These are phyloP conservation scores for Trematomus bernacchii DNA, from an alignment of 2,797 vertebrate genomes.

Conservation along the genomic window DNA sequence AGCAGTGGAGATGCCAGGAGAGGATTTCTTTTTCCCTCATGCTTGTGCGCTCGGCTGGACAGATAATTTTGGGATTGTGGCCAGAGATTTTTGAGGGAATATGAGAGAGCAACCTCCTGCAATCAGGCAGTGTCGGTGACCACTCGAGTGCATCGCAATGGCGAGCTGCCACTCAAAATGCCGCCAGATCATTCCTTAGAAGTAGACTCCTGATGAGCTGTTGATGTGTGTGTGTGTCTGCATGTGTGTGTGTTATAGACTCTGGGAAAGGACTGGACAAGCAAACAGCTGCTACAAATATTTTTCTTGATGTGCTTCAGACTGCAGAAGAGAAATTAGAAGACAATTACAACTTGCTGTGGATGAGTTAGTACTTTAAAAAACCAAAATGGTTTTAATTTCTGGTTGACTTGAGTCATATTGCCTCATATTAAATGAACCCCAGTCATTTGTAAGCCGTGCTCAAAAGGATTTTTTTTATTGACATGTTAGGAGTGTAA, in stretches of 20 bases:
- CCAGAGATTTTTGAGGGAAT: slow-evolving; percentile 71
- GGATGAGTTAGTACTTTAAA: slow-evolving; percentile 23
- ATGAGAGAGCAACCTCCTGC: slow-evolving; percentile 73
- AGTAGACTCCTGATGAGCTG: slow-evolving; percentile 52
- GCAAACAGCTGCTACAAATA: slow-evolving; percentile 61
- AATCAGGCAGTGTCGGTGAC: slow-evolving; percentile 67
- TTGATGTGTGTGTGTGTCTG: slow-evolving; percentile 30
- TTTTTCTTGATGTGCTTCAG: slow-evolving; percentile 40
- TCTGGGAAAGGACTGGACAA: slow-evolving; percentile 23
- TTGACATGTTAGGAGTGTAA: slow-evolving; percentile 14
- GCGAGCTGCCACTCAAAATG: slow-evolving; percentile 62
- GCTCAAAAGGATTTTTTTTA: not conserved
- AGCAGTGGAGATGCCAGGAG: slow-evolving; percentile 44
- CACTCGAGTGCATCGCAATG: slow-evolving; percentile 65
- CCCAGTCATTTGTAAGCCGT: slow-evolving; percentile 4
- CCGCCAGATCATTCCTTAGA: slow-evolving; percentile 56
- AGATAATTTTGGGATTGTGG: slow-evolving; percentile 64
- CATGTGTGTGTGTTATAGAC: slow-evolving; percentile 13
- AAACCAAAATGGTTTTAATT: slow-evolving; percentile 19
- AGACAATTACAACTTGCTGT: slow-evolving; percentile 8
- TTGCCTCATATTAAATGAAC: not conserved
- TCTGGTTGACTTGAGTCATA: slow-evolving; percentile 5
- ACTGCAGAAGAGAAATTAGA: slow-evolving; percentile 29
- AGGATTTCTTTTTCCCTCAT: slow-evolving; percentile 38
- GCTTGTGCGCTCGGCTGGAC: slow-evolving; percentile 57